Conservation (phyloP, 1,140 invertebrate genomes). For the Halesus radiatus region DNA sequence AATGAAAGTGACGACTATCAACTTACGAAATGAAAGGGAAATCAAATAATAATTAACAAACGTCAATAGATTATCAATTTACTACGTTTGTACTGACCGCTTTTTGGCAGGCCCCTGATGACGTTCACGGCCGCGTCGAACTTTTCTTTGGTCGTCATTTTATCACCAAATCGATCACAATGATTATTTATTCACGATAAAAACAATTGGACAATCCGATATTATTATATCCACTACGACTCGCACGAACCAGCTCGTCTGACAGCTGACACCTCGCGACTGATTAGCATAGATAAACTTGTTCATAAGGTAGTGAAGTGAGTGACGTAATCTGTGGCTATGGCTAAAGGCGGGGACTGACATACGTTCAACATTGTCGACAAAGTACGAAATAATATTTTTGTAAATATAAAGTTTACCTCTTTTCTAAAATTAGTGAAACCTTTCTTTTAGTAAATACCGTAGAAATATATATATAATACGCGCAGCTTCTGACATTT, state of each 20-base stretch:
- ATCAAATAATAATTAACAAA: constrained; percentile 13
- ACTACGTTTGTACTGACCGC: constrained; percentile 74
- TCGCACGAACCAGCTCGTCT: neutral
- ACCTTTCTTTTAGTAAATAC: too few species aligned
- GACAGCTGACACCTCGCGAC: constrained; percentile 22
- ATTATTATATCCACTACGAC: neutral
- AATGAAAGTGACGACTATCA: neutral
- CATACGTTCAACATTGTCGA: too few species aligned
- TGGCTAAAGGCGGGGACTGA: too few species aligned
- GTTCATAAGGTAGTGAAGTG: neutral
- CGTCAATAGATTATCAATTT: constrained; percentile 25
- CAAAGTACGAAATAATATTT: too few species aligned
- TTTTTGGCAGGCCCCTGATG: constrained; percentile 88
- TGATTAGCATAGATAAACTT: constrained; percentile 27
- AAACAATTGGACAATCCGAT: constrained; percentile 28
- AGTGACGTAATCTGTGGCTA: constrained; percentile 23
- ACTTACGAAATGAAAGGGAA: constrained; percentile 34
- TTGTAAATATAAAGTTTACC: too few species aligned
- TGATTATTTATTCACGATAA: constrained; percentile 25
- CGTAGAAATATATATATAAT: too few species aligned
- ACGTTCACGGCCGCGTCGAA: constrained; percentile 91
- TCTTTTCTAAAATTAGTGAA: too few species aligned
- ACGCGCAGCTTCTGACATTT: too few species aligned
- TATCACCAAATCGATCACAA: constrained; percentile 47
- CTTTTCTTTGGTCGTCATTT: constrained; percentile 84